Evolutionary conservation across 2,113 vertebrate genomes (phyloP), one percentile per base, ranked within the genome.

Genomic region (Pyxicephalus adspersus): DNA sequence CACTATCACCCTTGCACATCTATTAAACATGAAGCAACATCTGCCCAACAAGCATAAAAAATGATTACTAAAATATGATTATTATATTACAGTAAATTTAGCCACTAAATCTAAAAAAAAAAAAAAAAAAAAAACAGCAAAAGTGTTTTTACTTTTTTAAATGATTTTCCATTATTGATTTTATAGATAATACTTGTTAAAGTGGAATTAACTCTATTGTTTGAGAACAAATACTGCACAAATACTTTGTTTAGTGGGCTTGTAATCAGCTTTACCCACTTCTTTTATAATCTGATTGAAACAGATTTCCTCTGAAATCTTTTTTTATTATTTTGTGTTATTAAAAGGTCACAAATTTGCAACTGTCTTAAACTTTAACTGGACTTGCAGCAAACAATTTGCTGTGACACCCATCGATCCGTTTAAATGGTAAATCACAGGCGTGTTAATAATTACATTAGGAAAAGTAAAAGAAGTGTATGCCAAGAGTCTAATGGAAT

Each of bases 181-280:
- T 90, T 88, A 84, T 80, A 84, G 89, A 87, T 90, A 90, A 89
- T 90, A 89, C 86, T 86, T 92, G 90, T 91, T 91, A 89, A 90
- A 89, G 88, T 86, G 86, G 89, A 93, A 92, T 89, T 92, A 92
- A 91, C 84, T 83, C 89, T 89, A 93, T 90, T 93, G 90, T 92
- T 92, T 90, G 84, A 90, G 87, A 88, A 89, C 85, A 91, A 94
- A 90, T 89, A 87, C 89, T 86, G 87, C 86, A 88, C 88, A 93
- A 92, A 91, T 85, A 86, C 87, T 90, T 87, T 91, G 90, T 92
- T 92, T 92, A 90, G 91, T 84, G 89, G 83, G 89, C 88, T 88
- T 91, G 89, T 93, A 95, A 96, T 93, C 94, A 95, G 94, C 92
- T 96, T 95, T 95, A 89, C 92, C 91, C 89, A 94, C 90, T 95